Conservation (phyloP, 53 echinoderm and acorn worm genomes). For the Apostichopus leukothele region DNA sequence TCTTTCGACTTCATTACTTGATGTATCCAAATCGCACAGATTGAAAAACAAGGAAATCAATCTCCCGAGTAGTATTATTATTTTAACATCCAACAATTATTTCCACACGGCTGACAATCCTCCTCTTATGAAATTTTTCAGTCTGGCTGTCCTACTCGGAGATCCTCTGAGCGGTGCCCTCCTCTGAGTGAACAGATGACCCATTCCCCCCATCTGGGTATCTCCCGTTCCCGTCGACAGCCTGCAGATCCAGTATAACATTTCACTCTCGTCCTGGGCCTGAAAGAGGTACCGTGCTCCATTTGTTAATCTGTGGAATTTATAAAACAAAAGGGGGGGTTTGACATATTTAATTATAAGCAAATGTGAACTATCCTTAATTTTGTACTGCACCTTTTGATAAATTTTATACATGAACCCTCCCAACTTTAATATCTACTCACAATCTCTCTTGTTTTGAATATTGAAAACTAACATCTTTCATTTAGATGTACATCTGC, state of each 20-base stretch:
- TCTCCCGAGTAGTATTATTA: too few relatives aligned
- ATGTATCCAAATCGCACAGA: too few relatives aligned
- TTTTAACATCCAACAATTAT: constrained; percentile 1
- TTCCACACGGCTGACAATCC: constrained; percentile 77
- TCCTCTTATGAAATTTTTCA: constrained; percentile 68
- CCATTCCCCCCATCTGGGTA: neutral
- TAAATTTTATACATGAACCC: too few relatives aligned
- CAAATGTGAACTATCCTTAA: too few relatives aligned
- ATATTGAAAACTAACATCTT: too few relatives aligned
- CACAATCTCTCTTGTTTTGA: too few relatives aligned
- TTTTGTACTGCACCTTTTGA: too few relatives aligned
- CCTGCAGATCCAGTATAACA: constrained; percentile 91
- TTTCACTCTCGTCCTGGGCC: constrained; percentile 78
- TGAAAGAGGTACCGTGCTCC: constrained; percentile 83
- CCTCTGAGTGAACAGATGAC: constrained; percentile 53
- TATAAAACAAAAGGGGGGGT: neutral
- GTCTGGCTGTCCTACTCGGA: constrained; percentile 73
- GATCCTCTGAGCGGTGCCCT: constrained; percentile 68
- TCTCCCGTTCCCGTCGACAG: constrained; percentile 56
- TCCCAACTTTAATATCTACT: too few relatives aligned
- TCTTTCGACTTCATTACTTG: too few relatives aligned
- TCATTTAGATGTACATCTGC: too few relatives aligned
- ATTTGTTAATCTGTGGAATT: constrained; percentile 53
- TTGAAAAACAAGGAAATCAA: too few relatives aligned
- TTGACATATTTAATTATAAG: too few relatives aligned